phyloP scores from a whole-genome alignment of 2,113 vertebrate genomes.

The Nothocercus nigrocapillus region DNA sequence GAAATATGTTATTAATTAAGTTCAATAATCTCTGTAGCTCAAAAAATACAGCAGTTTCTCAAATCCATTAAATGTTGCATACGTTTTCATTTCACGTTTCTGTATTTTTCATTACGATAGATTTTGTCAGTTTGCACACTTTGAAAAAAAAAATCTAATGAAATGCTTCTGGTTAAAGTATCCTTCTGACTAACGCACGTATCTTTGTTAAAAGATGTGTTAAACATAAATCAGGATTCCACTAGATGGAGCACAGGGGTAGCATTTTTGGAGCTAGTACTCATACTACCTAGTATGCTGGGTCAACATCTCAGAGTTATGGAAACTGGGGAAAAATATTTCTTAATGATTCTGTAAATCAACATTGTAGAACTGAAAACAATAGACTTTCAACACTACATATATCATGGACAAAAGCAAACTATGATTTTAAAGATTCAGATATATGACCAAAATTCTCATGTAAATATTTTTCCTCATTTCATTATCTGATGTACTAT shows the following conservation, averaged over 20 bases:
- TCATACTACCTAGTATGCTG: not conserved
- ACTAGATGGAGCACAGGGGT: conserved; percentile 83
- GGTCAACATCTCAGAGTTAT: not conserved
- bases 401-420: not conserved
- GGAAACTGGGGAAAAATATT: conserved; percentile 1
- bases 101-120: not conserved
- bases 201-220: not conserved
- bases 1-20: not conserved
- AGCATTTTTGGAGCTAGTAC: conserved; percentile 51
- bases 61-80: not conserved
- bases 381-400: not conserved
- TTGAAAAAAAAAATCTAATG: not conserved
- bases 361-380: not conserved
- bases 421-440: not conserved
- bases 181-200: not conserved
- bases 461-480: not conserved
- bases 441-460: not conserved
- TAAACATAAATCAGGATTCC: conserved; percentile 65
- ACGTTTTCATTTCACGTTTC: not conserved
- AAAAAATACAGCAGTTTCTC: not conserved
- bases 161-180: not conserved
- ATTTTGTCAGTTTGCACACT: not conserved
- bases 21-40: not conserved
- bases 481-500: not conserved
- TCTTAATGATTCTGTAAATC: not conserved